phyloP scores from a whole-genome alignment of 2,888 invertebrate genomes.

The Caenorhabditis sp. region DNA sequence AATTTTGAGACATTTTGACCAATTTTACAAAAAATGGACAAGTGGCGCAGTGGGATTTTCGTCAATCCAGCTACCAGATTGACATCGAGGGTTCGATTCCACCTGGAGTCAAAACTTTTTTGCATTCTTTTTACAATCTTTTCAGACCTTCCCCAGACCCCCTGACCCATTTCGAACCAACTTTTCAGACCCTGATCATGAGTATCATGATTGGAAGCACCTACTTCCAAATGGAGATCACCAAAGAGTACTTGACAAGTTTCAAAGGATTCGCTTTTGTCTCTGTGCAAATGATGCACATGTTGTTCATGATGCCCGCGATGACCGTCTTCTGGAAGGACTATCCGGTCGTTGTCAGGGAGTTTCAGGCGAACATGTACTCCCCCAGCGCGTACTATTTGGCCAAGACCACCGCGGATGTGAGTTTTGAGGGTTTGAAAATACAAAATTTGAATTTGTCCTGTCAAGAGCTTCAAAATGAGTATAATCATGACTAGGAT shows the following conservation, averaged over 20 bases:
- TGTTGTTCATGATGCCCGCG: conserved; percentile 94
- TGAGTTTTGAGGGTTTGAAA: conserved; percentile 29
- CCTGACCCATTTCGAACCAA: background rate
- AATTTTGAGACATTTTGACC: background rate
- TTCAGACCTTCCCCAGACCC: background rate
- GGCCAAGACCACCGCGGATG: conserved; percentile 89
- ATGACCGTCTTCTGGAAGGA: conserved; percentile 94
- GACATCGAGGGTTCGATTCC: no score
- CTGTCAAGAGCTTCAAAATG: background rate
- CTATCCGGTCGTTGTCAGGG: conserved; percentile 92
- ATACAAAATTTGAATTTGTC: background rate
- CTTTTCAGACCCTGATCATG: conserved; percentile 86
- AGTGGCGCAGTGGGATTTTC: no score
- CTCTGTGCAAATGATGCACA: conserved; percentile 94
- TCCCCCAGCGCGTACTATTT: conserved; percentile 93
- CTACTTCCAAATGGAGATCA: conserved; percentile 90
- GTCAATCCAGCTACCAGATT: no score
- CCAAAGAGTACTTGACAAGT: conserved; percentile 94
- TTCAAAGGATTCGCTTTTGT: conserved; percentile 93
- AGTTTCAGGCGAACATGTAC: conserved; percentile 93
- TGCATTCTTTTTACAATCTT: background rate
- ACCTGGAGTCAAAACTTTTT: no score
- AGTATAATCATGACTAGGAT: background rate
- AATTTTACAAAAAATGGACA: background rate
- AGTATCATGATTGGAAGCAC: conserved; percentile 91